Base-by-base conservation (phyloP, 2,113 vertebrate genomes). In the Thamnaconus septentrionalis region DNA sequence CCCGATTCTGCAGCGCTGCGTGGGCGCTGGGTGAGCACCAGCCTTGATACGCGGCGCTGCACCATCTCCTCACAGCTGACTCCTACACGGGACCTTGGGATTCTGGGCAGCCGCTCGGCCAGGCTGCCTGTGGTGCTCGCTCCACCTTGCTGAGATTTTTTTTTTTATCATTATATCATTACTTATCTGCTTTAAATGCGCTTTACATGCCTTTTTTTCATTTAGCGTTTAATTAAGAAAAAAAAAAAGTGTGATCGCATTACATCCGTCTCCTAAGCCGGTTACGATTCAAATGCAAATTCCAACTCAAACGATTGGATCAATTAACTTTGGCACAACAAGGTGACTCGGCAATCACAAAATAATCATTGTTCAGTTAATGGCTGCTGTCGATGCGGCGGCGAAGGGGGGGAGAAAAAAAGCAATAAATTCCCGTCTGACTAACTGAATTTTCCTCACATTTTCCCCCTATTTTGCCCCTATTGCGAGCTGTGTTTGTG, bases 1-100 rank as follows among this genome's bases (percentile, higher is more conserved):
- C 56, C 65, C 5, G 59, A 66, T 78, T 81, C 76, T 71, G 76
- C 74, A 46, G 64, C 62, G 4, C 69, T 53, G 81, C 56, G 82
- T 86, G 79, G 84, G 84, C 61, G 73, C 65, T 74, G 76, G 71
- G 75, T 68, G 71, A 64, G 68, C 80, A 78, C 66, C 63, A 77
- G 70, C 85, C 55, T 41, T 55, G 82, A 83, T 76, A 60, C 71
- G 72, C 60, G 41, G 61, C 5, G 18, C 18, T 31, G 18, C 18
- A 31, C 18, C 18, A 31, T 31, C 18, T 31, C 18, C 18, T 83
- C 80, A 78, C 80, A 61, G 79, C 78, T 83, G 54, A 73, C 84
- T 81, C 86, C 86, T 84, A 85, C 82, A 82, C 82, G 73, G 59
- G 67, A 76, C 82, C 76, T 68, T 67, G 78, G 62, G 70, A 79